Base-by-base conservation (phyloP, 2,113 vertebrate species). In the Dipodomys stephensi region DNA sequence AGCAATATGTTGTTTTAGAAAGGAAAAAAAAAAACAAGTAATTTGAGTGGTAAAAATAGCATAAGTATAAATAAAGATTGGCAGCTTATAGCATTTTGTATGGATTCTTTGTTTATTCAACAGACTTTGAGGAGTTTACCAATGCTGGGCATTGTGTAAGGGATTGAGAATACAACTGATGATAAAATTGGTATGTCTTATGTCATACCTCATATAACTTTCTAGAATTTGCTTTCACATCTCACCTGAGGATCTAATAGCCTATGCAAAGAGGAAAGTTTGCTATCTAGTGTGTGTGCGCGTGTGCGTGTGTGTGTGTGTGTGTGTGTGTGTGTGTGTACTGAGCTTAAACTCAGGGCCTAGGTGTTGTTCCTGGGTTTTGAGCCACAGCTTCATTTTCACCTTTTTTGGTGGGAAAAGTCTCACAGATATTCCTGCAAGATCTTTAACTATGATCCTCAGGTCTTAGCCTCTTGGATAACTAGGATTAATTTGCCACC, bases 1-100 rank as follows among this genome's bases (percentile, higher is more conserved):
- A 90, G 85, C 90, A 96, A 95, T 94, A 86, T 95, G 93, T 96
- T 95, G 81, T 88, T 97, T 96, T 90, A 96, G 77, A 27, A 95
- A 87, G 71, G 35, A 96, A 93, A 93, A 74, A 79, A 71, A 78
- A 81, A 86, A 77, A 69, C 22, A 18, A 76, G 82, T 87, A 89
- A 94, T 74, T 76, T 91, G 27, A 91, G 65, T 83, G 85, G 92
- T 88, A 96, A 92, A 96, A 96, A 96, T 79, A 93, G 53, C 57
- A 57, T 89, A 74, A 82, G 8, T 71, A 85, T 89, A 96, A 96
- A 92, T 85, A 93, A 91, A 95, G 67, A 90, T 76, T 68, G 72
- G 74, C 87, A 95, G 27, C 32, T 85, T 95, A 65, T 79, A 71
- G n/a, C 49, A 79, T 84, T 53, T 28, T 83, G 10, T 13, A 19